Evolutionary conservation across 2,888 invertebrate genomes (phyloP).

Genomic region (Atrina japonica): DNA sequence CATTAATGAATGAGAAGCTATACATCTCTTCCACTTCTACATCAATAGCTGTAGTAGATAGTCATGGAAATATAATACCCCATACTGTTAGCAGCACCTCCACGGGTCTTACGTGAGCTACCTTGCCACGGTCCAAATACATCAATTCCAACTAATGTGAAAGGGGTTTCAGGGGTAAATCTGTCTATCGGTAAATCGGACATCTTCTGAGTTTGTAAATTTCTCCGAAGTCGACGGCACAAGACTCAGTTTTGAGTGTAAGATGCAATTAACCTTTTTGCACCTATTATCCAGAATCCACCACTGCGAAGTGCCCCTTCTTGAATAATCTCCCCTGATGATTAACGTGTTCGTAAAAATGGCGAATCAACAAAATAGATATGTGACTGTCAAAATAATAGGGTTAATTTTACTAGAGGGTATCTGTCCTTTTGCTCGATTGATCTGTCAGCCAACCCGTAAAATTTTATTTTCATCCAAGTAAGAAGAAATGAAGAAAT

Average conservation of each 20-base stretch:
- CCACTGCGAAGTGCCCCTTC: too few species aligned
- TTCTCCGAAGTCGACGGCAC: too few species aligned
- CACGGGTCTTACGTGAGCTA: slow-evolving; percentile 42
- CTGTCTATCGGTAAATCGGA: too few species aligned
- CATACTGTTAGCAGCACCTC: slow-evolving; percentile 44
- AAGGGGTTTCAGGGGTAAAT: slow-evolving; percentile 31
- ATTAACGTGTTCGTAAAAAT: too few species aligned
- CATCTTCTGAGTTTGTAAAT: too few species aligned
- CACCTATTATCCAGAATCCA: too few species aligned
- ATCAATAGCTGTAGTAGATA: slow-evolving; percentile 46
- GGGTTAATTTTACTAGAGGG: background rate
- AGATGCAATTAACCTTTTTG: too few species aligned
- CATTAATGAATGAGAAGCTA: slow-evolving; percentile 51
- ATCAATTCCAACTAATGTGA: slow-evolving; percentile 47
- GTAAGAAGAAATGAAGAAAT: background rate
- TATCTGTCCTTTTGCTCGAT: background rate
- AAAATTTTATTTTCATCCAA: background rate
- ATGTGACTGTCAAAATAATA: background rate
- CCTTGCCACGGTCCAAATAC: slow-evolving; percentile 50
- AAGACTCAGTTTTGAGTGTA: too few species aligned
- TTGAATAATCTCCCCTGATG: too few species aligned
- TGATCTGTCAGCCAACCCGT: background rate
- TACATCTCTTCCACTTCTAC: slow-evolving; percentile 52
- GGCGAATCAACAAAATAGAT: too few species aligned
- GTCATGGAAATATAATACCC: slow-evolving; percentile 50